Evolutionary conservation across 1,140 invertebrate genomes (phyloP).

Genomic region (Saxidomus purpurata): DNA sequence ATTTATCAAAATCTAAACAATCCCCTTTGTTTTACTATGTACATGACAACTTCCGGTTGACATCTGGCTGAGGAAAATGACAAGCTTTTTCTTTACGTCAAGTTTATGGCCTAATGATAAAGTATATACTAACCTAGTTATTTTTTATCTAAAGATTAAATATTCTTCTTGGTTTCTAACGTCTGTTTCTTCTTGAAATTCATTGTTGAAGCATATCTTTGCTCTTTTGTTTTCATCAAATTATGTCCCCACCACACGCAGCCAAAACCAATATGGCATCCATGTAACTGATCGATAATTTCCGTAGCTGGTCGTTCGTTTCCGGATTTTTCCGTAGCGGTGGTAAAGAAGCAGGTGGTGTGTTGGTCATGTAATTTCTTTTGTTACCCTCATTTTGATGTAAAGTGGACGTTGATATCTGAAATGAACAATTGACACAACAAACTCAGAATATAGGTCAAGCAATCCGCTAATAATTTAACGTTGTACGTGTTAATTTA

Average conservation of each 20-base stretch:
- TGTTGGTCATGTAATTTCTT: too few species aligned
- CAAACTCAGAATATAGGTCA: too few species aligned
- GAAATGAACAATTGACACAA: too few species aligned
- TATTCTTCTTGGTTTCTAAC: background rate
- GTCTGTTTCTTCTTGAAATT: conserved; percentile 12
- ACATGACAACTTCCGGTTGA: conserved; percentile 63
- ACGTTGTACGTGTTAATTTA: too few species aligned
- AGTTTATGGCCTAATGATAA: background rate
- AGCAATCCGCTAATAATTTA: too few species aligned
- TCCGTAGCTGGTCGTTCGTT: conserved; percentile 16
- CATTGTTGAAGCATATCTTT: background rate
- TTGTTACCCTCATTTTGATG: too few species aligned
- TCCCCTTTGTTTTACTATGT: conserved; percentile 67
- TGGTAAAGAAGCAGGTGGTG: background rate
- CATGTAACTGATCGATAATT: conserved; percentile 54
- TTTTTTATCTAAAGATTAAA: background rate
- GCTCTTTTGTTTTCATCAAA: background rate
- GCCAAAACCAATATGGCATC: conserved; percentile 62
- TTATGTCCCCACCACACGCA: background rate
- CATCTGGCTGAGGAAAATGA: conserved; percentile 29
- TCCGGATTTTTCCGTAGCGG: conserved; percentile 7
- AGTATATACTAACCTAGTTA: background rate
- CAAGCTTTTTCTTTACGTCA: background rate
- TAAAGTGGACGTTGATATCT: too few species aligned
- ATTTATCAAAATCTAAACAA: background rate